Percentiles rank a stretch among this genome's conserved stretches.
Evolutionary conservation across 2,797 vertebrate genomes (phyloP).

Genomic region (Aulostomus chinensis): DNA sequence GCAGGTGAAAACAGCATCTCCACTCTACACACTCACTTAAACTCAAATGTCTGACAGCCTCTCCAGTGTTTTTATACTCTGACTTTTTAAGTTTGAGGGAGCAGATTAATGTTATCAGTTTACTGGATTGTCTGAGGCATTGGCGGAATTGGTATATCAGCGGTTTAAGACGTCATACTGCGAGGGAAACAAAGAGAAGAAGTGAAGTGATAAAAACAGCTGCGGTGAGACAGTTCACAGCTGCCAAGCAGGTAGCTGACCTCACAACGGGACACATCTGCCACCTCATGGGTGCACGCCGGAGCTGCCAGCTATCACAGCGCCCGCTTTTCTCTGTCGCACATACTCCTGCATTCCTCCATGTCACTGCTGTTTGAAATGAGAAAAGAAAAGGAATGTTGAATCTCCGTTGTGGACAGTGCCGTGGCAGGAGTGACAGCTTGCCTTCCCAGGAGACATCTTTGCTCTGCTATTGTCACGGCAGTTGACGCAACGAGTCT

Average conservation of each 20-base stretch:
- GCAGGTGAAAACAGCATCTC: constrained; percentile 33
- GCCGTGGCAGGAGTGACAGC: constrained; percentile 53
- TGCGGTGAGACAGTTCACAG: constrained; percentile 17
- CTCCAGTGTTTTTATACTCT: constrained; percentile 23
- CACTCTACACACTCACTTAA: constrained; percentile 24
- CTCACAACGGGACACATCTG: constrained; percentile 57
- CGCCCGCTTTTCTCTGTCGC: constrained; percentile 24
- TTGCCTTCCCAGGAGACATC: constrained; percentile 48
- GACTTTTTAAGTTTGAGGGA: constrained; percentile 33
- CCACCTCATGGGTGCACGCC: constrained; percentile 40
- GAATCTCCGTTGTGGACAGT: constrained; percentile 39
- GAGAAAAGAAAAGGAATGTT: constrained; percentile 16
- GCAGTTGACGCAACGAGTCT: constrained; percentile 34
- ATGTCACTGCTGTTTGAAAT: constrained; percentile 26
- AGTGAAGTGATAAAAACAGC: constrained; percentile 32
- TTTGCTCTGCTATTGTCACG: constrained; percentile 58
- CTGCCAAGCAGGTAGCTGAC: constrained; percentile 51
- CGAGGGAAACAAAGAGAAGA: constrained; percentile 10
- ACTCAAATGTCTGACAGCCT: constrained; percentile 34
- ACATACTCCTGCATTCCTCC: constrained; percentile 7
- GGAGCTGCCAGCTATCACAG: constrained; percentile 33
- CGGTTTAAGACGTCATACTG: constrained; percentile 13
- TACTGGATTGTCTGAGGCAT: constrained; percentile 39
- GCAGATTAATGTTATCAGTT: constrained; percentile 44
- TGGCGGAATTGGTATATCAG: constrained; percentile 35